Percentiles rank a stretch among this genome's conserved stretches.
Evolutionary conservation across 2,797 vertebrate species (phyloP).

Genomic region (Enteromius thamalakanensis): DNA sequence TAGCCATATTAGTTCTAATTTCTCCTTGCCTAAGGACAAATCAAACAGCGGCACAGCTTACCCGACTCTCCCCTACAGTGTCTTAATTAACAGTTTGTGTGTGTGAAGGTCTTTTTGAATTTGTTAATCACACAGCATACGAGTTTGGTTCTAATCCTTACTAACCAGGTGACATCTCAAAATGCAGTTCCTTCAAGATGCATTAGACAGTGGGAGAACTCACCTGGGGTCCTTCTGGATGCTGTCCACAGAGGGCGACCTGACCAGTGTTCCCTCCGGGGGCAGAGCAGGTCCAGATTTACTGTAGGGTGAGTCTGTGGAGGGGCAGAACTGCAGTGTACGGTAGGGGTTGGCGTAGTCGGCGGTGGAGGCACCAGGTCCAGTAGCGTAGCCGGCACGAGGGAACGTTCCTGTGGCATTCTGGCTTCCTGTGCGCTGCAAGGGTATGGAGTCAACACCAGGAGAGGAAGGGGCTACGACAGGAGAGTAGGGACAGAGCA

Average conservation of each 20-base stretch:
- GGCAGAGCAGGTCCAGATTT: conserved; percentile 96
- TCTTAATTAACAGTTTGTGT: conserved; percentile 20
- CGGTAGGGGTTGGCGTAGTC: conserved; percentile 96
- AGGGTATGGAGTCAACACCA: conserved; percentile 98
- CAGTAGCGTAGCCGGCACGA: conserved; percentile 91
- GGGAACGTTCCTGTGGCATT: conserved; percentile 89
- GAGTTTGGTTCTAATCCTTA: background rate
- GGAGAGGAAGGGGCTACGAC: conserved; percentile 97
- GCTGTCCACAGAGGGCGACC: conserved; percentile 98
- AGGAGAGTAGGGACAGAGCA: conserved; percentile 93
- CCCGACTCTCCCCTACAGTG: conserved; percentile 27
- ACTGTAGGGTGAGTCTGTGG: conserved; percentile 98
- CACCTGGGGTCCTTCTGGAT: conserved; percentile 99
- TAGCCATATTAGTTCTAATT: background rate
- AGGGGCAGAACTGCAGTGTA: conserved; percentile 98
- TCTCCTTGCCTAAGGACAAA: background rate
- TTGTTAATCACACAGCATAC: conserved; percentile 26
- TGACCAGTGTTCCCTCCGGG: conserved; percentile 91
- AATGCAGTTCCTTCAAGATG: conserved; percentile 17
- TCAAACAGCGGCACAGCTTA: conserved; percentile 7
- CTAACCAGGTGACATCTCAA: background rate
- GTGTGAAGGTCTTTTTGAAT: conserved; percentile 12
- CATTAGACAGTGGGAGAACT: conserved; percentile 51
- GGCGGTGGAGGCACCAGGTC: conserved; percentile 75
- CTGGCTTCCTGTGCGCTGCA: conserved; percentile 99